Percentiles rank a stretch among this genome's conserved stretches.
Conservation (phyloP, 2,113 vertebrate species). For the Ophthalmolycus amberensis region DNA sequence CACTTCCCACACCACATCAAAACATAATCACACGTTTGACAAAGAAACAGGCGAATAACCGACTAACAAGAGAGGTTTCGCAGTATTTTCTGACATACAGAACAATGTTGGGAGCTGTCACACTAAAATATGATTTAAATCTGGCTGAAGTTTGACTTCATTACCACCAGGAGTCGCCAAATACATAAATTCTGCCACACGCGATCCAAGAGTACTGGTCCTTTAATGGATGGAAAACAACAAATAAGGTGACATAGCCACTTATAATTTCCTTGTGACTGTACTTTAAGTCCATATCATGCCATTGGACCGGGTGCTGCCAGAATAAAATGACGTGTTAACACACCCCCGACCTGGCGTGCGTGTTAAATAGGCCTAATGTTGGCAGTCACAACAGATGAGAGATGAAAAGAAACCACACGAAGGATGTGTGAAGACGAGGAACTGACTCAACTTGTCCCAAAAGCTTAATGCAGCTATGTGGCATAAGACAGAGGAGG, state of each 20-base stretch:
- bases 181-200: background rate
- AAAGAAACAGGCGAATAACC: background rate
- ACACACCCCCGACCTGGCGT: background rate
- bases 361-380: background rate
- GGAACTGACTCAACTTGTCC: background rate
- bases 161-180: constrained; percentile 15
- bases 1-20: background rate
- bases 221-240: background rate
- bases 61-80: background rate
- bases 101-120: background rate
- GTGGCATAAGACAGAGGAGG: background rate
- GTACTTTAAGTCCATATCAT: background rate
- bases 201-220: background rate
- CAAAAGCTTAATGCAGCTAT: background rate
- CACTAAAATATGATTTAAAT: background rate
- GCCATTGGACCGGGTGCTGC: background rate
- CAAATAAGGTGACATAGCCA: background rate
- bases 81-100: background rate
- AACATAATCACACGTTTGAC: background rate
- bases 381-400: background rate
- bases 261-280: background rate
- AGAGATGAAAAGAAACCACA: background rate
- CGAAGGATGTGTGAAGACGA: background rate
- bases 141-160: background rate
- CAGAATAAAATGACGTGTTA: background rate